These are phyloP conservation scores for Pocillopora damicornis DNA, from an alignment of 64 coral and sea anemone genomes.

Conservation along the genomic window DNA sequence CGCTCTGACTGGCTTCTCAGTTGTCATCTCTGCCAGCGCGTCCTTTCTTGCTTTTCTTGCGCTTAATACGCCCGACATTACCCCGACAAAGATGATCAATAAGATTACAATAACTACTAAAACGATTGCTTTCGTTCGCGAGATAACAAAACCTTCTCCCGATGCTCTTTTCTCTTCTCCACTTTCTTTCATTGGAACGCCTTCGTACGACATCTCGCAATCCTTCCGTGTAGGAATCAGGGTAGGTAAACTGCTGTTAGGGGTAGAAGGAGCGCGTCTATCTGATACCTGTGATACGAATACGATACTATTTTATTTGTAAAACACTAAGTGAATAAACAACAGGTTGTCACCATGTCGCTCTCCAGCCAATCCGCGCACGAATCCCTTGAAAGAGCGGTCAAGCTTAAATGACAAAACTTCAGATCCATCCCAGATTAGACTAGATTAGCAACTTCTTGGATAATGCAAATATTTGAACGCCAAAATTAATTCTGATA, in stretches of 20 bases:
- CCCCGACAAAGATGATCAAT: conserved; percentile 39
- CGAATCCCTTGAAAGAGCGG: not conserved
- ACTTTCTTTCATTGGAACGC: conserved; percentile 28
- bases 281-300: too few relatives aligned
- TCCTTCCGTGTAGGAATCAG: not conserved
- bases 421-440: too few relatives aligned
- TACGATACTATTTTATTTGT: too few relatives aligned
- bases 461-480: too few relatives aligned
- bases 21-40: conserved; percentile 12
- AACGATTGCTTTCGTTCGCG: conserved; percentile 31
- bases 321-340: not conserved
- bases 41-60: conserved; percentile 33
- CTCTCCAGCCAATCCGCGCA: not conserved
- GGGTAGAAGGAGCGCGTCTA: not conserved
- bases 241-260: not conserved
- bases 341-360: not conserved
- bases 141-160: conserved; percentile 17
- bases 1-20: not conserved
- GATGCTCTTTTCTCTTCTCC: not conserved
- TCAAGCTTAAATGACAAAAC: not conserved
- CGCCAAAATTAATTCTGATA: too few relatives aligned
- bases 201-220: not conserved
- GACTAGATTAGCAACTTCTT: too few relatives aligned
- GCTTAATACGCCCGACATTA: conserved; percentile 59
- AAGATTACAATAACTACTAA: conserved; percentile 41